A percentile compares a stretch with the other conserved stretches of the same genome.
Conservation (phyloP, 2,113 vertebrate genomes). For the Gallinago jamesoni region DNA sequence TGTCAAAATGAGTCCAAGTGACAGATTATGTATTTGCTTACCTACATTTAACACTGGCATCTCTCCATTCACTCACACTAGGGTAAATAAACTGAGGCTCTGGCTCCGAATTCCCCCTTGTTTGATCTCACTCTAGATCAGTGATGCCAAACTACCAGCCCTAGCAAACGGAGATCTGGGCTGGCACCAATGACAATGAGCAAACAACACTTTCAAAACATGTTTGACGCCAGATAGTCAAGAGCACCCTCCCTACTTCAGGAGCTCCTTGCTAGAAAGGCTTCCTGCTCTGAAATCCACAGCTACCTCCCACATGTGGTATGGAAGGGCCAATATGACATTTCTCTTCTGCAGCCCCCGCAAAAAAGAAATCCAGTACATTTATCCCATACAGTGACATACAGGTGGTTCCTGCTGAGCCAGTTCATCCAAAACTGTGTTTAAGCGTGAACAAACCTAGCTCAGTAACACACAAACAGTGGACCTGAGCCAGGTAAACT, state of each 20-base stretch:
- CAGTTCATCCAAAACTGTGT: background rate
- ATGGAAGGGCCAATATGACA: background rate
- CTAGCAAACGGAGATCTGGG: conserved; percentile 49
- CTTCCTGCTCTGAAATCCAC: background rate
- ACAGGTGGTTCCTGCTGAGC: background rate
- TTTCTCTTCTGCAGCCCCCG: background rate
- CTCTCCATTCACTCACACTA: conserved; percentile 40
- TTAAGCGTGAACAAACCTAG: background rate
- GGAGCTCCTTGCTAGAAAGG: background rate
- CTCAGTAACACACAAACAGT: background rate
- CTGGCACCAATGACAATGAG: conserved; percentile 54
- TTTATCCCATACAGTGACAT: background rate
- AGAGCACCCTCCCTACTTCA: conserved; percentile 37
- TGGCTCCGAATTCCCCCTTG: conserved; percentile 10
- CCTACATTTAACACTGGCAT: conserved; percentile 58
- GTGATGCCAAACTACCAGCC: conserved; percentile 60
- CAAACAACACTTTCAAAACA: conserved; percentile 65
- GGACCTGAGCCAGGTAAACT: background rate
- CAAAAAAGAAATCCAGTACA: background rate
- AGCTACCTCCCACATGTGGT: background rate
- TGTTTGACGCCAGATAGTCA: conserved; percentile 38
- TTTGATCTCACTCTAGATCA: conserved; percentile 62
- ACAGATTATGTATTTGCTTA: conserved; percentile 64
- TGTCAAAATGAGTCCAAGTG: conserved; percentile 60
- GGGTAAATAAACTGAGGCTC: conserved; percentile 60